These are phyloP conservation scores for Parazoanthus darwini DNA, from an alignment of 92 coral and sea anemone genomes.

Conservation along the genomic window DNA sequence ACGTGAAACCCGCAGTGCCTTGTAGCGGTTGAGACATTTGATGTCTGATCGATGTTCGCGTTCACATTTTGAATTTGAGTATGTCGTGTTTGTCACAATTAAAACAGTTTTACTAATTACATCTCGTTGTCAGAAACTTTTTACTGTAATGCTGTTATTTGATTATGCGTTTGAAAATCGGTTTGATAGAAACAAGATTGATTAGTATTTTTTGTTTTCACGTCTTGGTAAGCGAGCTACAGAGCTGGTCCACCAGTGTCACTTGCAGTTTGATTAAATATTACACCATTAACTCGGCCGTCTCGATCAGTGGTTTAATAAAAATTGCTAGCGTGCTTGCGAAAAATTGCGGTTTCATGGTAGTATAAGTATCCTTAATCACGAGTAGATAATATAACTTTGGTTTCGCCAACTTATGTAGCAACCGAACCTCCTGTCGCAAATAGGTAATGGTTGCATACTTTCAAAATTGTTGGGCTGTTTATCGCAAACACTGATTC, in stretches of 20 bases:
- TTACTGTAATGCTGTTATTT: background rate
- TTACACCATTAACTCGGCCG: background rate
- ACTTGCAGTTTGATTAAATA: background rate
- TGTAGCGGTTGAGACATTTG: background rate
- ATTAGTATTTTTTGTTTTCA: background rate
- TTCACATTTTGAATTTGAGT: background rate
- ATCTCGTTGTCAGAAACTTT: background rate
- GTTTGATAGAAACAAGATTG: slow-evolving; percentile 3
- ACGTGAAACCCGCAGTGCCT: background rate
- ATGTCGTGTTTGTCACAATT: background rate
- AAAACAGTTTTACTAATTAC: slow-evolving; percentile 18
- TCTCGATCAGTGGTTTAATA: background rate
- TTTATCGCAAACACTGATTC: slow-evolving; percentile 3
- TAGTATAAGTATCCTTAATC: background rate
- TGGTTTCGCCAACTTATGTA: slow-evolving; percentile 8
- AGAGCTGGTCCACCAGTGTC: background rate
- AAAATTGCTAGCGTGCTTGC: background rate
- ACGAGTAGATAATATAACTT: background rate
- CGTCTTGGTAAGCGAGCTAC: background rate
- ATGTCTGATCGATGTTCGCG: background rate
- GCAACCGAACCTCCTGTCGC: background rate
- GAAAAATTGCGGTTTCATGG: background rate
- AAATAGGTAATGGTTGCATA: slow-evolving; percentile 16
- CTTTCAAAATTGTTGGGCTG: slow-evolving; percentile 26
- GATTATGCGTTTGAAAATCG: slow-evolving; percentile 2